Percentiles rank a stretch among this genome's conserved stretches.
Evolutionary conservation across 2,113 vertebrate genomes (phyloP).

Genomic region (Phylloscopus trochilus): DNA sequence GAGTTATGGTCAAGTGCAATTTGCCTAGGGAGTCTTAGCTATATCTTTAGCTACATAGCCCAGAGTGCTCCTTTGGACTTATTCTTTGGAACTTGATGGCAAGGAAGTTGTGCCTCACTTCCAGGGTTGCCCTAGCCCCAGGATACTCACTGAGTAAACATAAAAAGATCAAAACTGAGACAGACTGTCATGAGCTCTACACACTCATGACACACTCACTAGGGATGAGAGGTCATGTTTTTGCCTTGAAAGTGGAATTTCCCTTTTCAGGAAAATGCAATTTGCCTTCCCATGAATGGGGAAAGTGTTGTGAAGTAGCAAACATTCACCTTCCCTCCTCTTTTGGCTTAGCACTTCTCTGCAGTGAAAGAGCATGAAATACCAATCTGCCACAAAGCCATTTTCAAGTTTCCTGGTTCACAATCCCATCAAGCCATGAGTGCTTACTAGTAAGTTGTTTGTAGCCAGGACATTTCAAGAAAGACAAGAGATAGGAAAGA

Average conservation of each 20-base stretch:
- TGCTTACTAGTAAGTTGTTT: neutral
- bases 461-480: neutral
- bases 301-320: neutral
- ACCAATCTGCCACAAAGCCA: neutral
- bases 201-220: neutral
- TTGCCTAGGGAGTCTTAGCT: neutral
- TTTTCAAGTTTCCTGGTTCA: neutral
- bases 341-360: neutral
- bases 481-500: neutral
- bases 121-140: neutral
- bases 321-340: neutral
- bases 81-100: neutral
- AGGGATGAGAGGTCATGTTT: neutral
- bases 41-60: neutral
- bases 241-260: neutral
- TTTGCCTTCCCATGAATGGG: neutral
- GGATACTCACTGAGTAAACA: neutral
- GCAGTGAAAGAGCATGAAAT: neutral
- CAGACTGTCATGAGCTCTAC: neutral
- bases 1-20: neutral
- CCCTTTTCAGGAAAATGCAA: neutral
- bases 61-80: neutral
- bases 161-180: neutral
- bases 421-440: neutral
- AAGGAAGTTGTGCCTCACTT: neutral